Evolutionary conservation across 2,797 vertebrate species (phyloP), one percentile per base, ranked within the genome.

Genomic region (Discoglossus pictus): DNA sequence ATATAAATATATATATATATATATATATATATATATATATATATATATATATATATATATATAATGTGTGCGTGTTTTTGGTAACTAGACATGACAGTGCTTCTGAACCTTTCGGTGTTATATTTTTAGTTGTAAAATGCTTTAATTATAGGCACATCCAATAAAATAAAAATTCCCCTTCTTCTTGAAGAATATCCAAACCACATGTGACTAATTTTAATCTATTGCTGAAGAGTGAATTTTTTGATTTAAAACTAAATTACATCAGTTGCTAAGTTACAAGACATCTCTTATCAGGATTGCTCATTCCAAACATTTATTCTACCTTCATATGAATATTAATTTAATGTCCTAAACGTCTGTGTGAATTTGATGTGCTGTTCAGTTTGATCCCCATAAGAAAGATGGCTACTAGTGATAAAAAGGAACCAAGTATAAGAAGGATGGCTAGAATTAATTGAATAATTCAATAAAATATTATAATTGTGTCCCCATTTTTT

Each of bases 211-310:
- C 17, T 7, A 53, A 11, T 18, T 18, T 11, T 12, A 35, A 46
- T 55, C 20, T 55, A 11, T 25, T 18, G 20, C 27, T 24, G n/a
- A 23, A 15, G 13, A 9, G 17, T 20, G 12, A 16, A n/a, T 38
- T 38, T 25, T 16, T 6, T 31, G 20, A 59, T 44, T 5, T 56
- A 25, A 40, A 42, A 38, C 54, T 59, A 58, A 61, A 61, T 47
- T 8, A n/a, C 17, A 61, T 46, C 21, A 59, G 55, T 44, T 59
- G 55, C 55, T 59, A 46, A 47, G 58, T 35, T 46, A 61, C 58
- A 34, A 17, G 40, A 61, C 58, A 25, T 17, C 13, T 58, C 21
- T 47, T 55, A 55, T 39, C 35, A 38, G 9, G 34, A 12, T 20
- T n/a, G 7, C 20, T 23, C 34, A 39, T 39, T 39, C 17, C 34